A percentile compares a stretch with the other conserved stretches of the same genome.
Conservation (phyloP, 2,113 vertebrate species). For the Nothoprocta pentlandii region DNA sequence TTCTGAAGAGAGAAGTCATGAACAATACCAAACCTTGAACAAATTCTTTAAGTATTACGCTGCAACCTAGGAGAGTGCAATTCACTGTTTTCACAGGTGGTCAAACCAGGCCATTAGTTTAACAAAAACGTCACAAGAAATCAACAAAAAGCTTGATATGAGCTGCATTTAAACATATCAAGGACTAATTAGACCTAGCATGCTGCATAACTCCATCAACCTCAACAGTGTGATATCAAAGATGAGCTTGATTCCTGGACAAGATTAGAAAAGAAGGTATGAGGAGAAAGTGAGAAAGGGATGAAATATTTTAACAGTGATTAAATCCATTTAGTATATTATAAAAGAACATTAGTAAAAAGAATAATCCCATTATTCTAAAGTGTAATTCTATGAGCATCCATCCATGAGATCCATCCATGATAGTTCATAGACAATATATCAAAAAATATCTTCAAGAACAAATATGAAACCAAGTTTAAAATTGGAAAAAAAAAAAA, state of each 20-base stretch:
- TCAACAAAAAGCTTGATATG: not conserved
- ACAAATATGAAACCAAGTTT: not conserved
- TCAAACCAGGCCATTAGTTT: not conserved
- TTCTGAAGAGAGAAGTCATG: not conserved
- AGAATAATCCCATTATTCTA: not conserved
- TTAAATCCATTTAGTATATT: not conserved
- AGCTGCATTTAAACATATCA: not conserved
- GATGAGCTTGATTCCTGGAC: not conserved
- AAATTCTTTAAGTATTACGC: not conserved
- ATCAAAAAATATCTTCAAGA: not conserved
- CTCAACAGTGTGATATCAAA: not conserved
- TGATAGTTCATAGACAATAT: not conserved
- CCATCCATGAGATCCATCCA: not conserved
- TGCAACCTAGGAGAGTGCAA: not conserved
- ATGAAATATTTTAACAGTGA: not conserved
- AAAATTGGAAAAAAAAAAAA: not conserved
- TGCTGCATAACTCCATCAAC: not conserved
- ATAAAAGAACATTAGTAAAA: not conserved
- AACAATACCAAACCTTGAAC: not conserved
- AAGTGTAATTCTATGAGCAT: not conserved
- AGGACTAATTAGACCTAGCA: not conserved
- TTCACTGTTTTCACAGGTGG: not conserved
- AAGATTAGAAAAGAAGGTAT: not conserved
- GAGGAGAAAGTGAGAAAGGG: not conserved
- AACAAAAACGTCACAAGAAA: not conserved